A percentile compares a stretch with the other conserved stretches of the same genome.
These are phyloP conservation scores for Trachelipus rathkii DNA, from an alignment of 1,140 invertebrate genomes.

Conservation along the genomic window DNA sequence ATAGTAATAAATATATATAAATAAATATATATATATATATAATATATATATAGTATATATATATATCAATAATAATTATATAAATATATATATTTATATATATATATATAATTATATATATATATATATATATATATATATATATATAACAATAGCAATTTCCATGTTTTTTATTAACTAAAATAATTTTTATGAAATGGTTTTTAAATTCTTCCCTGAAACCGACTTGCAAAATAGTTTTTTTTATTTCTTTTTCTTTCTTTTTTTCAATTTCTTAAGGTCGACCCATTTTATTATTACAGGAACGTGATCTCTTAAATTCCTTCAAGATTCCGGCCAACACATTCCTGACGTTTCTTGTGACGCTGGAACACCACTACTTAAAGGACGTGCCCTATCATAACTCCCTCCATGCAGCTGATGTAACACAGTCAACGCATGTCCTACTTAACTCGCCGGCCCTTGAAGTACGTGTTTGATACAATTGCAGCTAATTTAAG, in stretches of 20 bases:
- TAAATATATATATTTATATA: too few relatives aligned
- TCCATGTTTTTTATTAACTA: too few relatives aligned
- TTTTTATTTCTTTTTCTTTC: too few relatives aligned
- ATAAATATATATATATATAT: slow-evolving; percentile 1
- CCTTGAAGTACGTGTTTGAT: slow-evolving; percentile 64
- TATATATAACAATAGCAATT: too few relatives aligned
- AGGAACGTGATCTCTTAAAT: slow-evolving; percentile 83
- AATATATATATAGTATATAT: neutral
- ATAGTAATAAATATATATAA: neutral
- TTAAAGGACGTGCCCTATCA: slow-evolving; percentile 95
- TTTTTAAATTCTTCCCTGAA: too few relatives aligned
- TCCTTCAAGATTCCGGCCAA: slow-evolving; percentile 90
- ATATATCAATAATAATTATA: too few relatives aligned
- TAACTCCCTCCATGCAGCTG: slow-evolving; percentile 94
- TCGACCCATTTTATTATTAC: slow-evolving; percentile 45
- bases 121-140: too few relatives aligned
- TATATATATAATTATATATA: too few relatives aligned
- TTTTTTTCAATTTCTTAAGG: neutral
- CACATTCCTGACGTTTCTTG: slow-evolving; percentile 90
- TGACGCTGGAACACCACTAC: slow-evolving; percentile 98
- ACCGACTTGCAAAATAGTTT: too few relatives aligned
- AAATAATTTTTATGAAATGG: too few relatives aligned
- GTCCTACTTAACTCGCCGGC: slow-evolving; percentile 91
- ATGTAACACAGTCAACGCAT: slow-evolving; percentile 93
- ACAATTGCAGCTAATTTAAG: too few relatives aligned